phyloP scores from a whole-genome alignment of 2,797 vertebrate species.

The Menidia menidia region DNA sequence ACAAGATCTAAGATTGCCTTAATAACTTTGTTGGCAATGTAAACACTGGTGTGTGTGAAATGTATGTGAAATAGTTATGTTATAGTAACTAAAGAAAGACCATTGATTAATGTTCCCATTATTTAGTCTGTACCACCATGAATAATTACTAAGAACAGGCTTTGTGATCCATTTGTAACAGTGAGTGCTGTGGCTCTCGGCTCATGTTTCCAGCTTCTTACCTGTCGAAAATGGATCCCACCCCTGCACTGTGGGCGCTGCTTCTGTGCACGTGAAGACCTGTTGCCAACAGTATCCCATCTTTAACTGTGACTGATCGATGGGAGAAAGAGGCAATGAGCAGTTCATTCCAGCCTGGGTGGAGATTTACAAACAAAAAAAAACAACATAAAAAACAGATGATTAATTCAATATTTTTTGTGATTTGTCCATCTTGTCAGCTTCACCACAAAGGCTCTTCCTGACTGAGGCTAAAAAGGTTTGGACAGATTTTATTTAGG shows the following conservation, averaged over 20 bases:
- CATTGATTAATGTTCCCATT: too few species aligned
- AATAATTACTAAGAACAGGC: too few species aligned
- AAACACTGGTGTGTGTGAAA: too few species aligned
- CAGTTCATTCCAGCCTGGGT: slow-evolving; percentile 92
- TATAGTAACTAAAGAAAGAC: too few species aligned
- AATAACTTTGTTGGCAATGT: too few species aligned
- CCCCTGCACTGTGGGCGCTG: slow-evolving; percentile 95
- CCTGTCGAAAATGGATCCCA: slow-evolving; percentile 98
- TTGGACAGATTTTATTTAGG: too few species aligned
- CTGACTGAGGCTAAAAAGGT: neutral
- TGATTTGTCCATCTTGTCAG: neutral
- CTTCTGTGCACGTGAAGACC: slow-evolving; percentile 95
- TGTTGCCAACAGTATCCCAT: slow-evolving; percentile 93
- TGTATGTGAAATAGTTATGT: too few species aligned
- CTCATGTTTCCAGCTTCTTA: slow-evolving; percentile 43
- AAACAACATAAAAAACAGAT: neutral
- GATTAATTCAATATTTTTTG: neutral
- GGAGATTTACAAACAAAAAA: neutral
- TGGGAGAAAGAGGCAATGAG: slow-evolving; percentile 97
- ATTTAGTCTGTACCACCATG: too few species aligned
- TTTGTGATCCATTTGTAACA: too few species aligned
- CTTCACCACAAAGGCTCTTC: neutral
- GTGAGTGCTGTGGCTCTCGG: neutral
- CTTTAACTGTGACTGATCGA: slow-evolving; percentile 94
- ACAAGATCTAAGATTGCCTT: neutral